Percentiles rank a stretch among this genome's conserved stretches.
These are phyloP conservation scores for Aphrocallistes beatrix DNA, from an alignment of 37 sponge, comb jelly and placozoan species.

Conservation along the genomic window DNA sequence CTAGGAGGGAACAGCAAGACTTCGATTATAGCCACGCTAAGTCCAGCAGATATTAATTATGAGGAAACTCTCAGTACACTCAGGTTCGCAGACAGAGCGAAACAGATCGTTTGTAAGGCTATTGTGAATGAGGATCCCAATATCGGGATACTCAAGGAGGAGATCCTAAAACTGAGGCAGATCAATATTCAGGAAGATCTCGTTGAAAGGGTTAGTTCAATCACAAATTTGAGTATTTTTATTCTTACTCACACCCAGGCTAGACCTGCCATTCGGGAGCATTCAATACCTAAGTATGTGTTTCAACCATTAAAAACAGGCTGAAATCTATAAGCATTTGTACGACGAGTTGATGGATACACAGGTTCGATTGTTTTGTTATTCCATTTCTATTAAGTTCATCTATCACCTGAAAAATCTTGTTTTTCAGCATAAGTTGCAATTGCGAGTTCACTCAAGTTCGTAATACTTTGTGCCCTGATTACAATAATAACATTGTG, in stretches of 20 bases:
- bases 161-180: slow-evolving; percentile 54
- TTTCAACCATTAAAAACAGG: background rate
- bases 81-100: slow-evolving; percentile 82
- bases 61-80: slow-evolving; percentile 89
- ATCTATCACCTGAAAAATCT: too few relatives aligned
- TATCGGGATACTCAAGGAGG: slow-evolving; percentile 81
- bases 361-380: too few relatives aligned
- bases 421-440: too few relatives aligned
- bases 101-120: slow-evolving; percentile 91
- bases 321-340: background rate
- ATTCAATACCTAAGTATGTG: too few relatives aligned
- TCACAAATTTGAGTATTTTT: too few relatives aligned
- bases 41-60: slow-evolving; percentile 92
- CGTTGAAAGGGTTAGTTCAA: slow-evolving; percentile 63
- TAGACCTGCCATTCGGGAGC: too few relatives aligned
- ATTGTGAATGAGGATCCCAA: slow-evolving; percentile 94
- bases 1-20: slow-evolving; percentile 76
- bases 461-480: too few relatives aligned
- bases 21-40: slow-evolving; percentile 84
- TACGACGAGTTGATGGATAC: background rate
- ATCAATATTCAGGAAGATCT: slow-evolving; percentile 81
- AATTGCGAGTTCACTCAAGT: too few relatives aligned
- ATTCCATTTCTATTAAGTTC: too few relatives aligned
- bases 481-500: too few relatives aligned
- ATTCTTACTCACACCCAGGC: too few relatives aligned